Evolutionary conservation across 2,888 invertebrate genomes (phyloP).

Genomic region (Bombyx huttoni): DNA sequence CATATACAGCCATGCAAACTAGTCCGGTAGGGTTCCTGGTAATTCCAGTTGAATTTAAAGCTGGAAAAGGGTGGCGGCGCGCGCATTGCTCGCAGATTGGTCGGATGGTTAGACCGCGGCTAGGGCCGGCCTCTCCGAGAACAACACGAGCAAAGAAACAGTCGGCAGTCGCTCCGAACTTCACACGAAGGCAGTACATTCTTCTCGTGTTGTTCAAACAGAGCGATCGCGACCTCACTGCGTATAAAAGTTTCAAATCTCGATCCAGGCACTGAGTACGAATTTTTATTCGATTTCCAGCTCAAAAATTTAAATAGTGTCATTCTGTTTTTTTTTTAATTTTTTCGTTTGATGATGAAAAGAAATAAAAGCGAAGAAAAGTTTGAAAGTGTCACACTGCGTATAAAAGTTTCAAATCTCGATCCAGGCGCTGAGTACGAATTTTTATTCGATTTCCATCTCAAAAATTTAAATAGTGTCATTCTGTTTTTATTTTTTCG

Average conservation of each 20-base stretch:
- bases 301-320: no score
- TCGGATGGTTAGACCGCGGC: background rate
- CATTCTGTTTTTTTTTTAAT: background rate
- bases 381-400: background rate
- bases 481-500: background rate
- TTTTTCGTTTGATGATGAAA: background rate
- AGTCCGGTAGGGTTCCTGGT: background rate
- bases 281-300: no score
- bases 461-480: no score
- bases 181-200: background rate
- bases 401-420: background rate
- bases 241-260: background rate
- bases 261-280: background rate
- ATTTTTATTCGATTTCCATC: no score
- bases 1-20: background rate
- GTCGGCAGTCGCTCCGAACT: background rate
- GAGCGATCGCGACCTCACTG: background rate
- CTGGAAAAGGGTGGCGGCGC: conserved; percentile 2
- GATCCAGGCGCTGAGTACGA: background rate
- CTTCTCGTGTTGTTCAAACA: background rate
- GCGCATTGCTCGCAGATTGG: conserved; percentile 7
- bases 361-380: background rate
- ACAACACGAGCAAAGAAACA: background rate
- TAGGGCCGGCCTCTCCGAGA: conserved; percentile 1
- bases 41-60: conserved; percentile 2